Evolutionary conservation across 2,797 vertebrate genomes (phyloP).

Genomic region (Psittacula derbiana): DNA sequence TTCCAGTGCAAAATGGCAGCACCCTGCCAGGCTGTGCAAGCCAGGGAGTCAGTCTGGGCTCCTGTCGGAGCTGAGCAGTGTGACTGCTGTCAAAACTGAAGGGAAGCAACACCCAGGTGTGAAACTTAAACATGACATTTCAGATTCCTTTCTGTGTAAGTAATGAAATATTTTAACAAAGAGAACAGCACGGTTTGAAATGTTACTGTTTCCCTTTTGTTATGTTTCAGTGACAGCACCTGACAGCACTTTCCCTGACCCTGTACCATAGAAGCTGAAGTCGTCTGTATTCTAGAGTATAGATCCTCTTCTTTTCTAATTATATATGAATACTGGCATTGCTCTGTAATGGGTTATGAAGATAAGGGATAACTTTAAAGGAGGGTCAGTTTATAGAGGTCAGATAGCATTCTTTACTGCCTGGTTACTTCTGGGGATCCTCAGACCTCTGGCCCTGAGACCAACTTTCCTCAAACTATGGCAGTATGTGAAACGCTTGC

Average conservation of each 20-base stretch:
- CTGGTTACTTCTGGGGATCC: background rate
- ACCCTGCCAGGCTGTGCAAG: background rate
- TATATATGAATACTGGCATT: background rate
- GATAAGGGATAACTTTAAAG: background rate
- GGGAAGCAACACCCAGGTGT: background rate
- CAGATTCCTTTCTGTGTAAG: background rate
- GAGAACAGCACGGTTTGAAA: background rate
- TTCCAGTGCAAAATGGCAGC: background rate
- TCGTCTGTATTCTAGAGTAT: background rate
- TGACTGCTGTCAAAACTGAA: background rate
- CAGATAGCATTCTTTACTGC: background rate
- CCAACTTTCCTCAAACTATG: background rate
- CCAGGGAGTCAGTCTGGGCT: background rate
- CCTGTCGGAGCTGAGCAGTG: background rate
- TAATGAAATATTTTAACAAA: background rate
- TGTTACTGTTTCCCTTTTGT: background rate
- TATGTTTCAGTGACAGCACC: background rate
- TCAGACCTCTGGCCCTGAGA: background rate
- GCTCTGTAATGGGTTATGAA: background rate
- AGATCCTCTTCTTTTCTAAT: background rate
- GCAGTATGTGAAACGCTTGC: background rate
- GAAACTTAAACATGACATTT: constrained; percentile 10
- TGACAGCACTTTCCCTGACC: background rate
- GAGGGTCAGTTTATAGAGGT: background rate
- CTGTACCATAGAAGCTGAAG: background rate